Evolutionary conservation across 2,797 vertebrate genomes (phyloP).

Genomic region (Austrolebias charrua): DNA sequence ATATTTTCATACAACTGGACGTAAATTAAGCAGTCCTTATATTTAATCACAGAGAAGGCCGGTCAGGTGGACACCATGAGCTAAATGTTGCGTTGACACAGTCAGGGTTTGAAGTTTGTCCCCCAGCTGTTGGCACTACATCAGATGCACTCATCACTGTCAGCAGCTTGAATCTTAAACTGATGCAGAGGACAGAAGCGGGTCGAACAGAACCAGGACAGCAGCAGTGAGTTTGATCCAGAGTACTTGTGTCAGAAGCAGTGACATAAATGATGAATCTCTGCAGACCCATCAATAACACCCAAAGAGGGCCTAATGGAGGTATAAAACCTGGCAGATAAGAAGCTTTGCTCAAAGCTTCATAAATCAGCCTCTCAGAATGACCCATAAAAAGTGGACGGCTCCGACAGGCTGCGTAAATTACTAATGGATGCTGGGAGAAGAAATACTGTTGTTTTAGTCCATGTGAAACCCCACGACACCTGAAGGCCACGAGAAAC

Average conservation of each 20-base stretch:
- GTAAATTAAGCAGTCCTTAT: constrained; percentile 18
- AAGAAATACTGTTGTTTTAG: constrained; percentile 66
- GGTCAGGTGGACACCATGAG: constrained; percentile 16
- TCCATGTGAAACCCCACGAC: constrained; percentile 48
- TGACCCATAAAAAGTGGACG: constrained; percentile 76
- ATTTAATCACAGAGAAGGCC: constrained; percentile 41
- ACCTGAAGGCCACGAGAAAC: constrained; percentile 48
- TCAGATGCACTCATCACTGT: too few relatives aligned
- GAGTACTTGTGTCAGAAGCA: constrained; percentile 61
- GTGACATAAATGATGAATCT: constrained; percentile 78
- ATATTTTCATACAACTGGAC: too few relatives aligned
- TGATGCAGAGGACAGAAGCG: too few relatives aligned
- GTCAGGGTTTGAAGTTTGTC: too few relatives aligned
- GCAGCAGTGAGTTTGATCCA: constrained; percentile 61
- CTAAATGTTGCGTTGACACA: too few relatives aligned
- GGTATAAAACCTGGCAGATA: constrained; percentile 78
- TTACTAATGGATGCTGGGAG: constrained; percentile 60
- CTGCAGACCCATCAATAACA: constrained; percentile 79
- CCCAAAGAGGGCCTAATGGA: constrained; percentile 77
- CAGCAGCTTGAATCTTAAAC: too few relatives aligned
- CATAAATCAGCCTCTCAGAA: constrained; percentile 76
- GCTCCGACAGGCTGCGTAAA: constrained; percentile 63
- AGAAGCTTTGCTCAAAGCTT: constrained; percentile 72
- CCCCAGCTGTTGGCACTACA: too few relatives aligned
- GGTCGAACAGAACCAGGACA: constrained; percentile 25